These are phyloP conservation scores for Catocala sponsa DNA, from an alignment of 2,888 invertebrate genomes.

Conservation along the genomic window DNA sequence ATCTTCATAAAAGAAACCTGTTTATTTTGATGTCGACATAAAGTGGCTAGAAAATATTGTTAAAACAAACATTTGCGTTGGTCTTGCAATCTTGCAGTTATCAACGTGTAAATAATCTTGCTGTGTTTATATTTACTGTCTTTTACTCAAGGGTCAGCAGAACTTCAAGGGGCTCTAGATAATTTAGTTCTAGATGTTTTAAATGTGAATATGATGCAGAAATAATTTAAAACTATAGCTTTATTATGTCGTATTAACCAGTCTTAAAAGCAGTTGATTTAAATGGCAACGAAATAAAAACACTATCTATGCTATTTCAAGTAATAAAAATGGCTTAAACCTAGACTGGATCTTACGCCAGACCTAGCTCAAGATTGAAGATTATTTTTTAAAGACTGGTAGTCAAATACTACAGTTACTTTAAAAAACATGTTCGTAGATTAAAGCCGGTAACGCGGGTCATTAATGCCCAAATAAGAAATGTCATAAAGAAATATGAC, in stretches of 20 bases:
- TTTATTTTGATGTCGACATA: conserved; percentile 85
- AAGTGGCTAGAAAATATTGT: conserved; percentile 84
- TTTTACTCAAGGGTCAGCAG: conserved; percentile 42
- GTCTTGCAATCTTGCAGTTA: conserved; percentile 54
- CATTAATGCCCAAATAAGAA: conserved; percentile 44
- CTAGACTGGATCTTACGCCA: conserved; percentile 3
- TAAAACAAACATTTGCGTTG: conserved; percentile 78
- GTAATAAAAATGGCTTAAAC: conserved; percentile 7
- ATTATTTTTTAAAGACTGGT: conserved; percentile 37
- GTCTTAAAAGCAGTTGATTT: too few relatives aligned
- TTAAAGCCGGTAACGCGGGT: conserved; percentile 31
- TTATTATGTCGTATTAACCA: too few relatives aligned
- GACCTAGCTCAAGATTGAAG: conserved; percentile 21
- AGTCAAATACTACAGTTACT: conserved; percentile 27
- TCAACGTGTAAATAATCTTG: conserved; percentile 47
- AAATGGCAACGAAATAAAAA: not conserved
- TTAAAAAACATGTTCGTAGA: conserved; percentile 38
- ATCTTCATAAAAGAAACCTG: conserved; percentile 66
- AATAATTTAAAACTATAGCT: too few relatives aligned
- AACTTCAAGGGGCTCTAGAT: conserved; percentile 19
- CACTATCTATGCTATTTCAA: not conserved
- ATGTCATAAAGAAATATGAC: conserved; percentile 29
- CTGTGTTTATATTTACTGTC: conserved; percentile 31
- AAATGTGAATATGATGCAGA: not conserved
- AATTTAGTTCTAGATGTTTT: not conserved